Percentiles rank a stretch among this genome's conserved stretches.
Conservation (phyloP, 2,113 vertebrate genomes). For the Myiozetetes cayanensis region DNA sequence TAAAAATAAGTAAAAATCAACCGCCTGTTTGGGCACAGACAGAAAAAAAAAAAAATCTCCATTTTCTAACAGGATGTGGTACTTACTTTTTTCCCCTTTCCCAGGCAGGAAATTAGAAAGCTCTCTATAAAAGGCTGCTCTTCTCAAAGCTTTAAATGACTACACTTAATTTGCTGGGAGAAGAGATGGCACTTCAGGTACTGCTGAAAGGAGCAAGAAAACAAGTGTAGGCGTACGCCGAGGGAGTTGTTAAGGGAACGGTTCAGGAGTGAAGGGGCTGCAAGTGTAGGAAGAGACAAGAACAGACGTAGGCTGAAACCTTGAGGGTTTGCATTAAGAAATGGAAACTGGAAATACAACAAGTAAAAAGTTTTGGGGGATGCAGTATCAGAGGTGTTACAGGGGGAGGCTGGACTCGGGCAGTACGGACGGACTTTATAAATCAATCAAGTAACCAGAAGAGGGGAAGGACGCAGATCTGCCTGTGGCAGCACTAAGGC, state of each 20-base stretch:
- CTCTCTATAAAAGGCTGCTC: not conserved
- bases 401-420: not conserved
- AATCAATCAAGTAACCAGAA: not conserved
- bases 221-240: not conserved
- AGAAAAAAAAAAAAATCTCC: not conserved
- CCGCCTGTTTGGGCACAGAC: not conserved
- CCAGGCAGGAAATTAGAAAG: not conserved
- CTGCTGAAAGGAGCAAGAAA: not conserved
- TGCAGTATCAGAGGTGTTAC: not conserved
- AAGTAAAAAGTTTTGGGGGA: not conserved
- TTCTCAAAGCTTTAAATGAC: not conserved
- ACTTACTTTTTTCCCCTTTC: not conserved
- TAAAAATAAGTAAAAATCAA: not conserved
- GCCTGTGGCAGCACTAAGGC: not conserved
- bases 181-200: not conserved
- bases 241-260: not conserved
- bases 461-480: not conserved
- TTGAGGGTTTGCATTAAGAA: not conserved
- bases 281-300: not conserved
- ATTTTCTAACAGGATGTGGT: not conserved
- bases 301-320: constrained; percentile 15
- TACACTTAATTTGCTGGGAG: not conserved
- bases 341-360: not conserved
- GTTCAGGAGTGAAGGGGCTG: constrained; percentile 12
- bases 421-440: not conserved